Base-by-base conservation (phyloP, 2,888 invertebrate species). In the Euplagia quadripunctaria region DNA sequence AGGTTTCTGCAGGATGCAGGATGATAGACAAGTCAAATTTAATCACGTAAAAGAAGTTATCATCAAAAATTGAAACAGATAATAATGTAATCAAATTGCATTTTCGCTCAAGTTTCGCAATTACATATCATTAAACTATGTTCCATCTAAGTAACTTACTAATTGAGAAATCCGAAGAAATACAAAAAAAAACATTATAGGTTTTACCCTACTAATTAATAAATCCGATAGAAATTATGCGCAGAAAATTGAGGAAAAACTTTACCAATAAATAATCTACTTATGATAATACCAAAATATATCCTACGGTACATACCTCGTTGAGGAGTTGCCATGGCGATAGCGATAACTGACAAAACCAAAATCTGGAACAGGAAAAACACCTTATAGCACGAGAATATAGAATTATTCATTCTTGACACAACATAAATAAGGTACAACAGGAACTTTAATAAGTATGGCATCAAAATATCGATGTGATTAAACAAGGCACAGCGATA, bases 251-350 rank as follows among this genome's bases (percentile, higher is more conserved):
- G 43, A 8, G 43, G 43, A 46, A 46, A 6, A 46, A 46, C 8
- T 46, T 46, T 9, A 46, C 9, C 43, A 46, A 46, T 46, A 31
- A 31, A 31, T 31, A 31, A 31, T 31, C 31, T 31, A 31, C 31
- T 31, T 1, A 31, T 31, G 2, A 31, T n/a, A 43, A 43, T 43
- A 46, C 6, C 9, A 46, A 46, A 46, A 6, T 6, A 64, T n/a
- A 43, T 43, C 5, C 4, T 17, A 61, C 5, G n/a, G 4, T 73
- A 43, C 73, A 16, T 68, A 70, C 73, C 58, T 66, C 65, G 6
- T 74, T 73, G 73, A 8, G 73, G 70, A 20, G 52, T n/a, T 41
- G 70, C 63, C 73, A 74, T 70, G 6, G 67, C 70, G 41, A 73
- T 4, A 31, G 70, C 66, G 20, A 74, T 41, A 41, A 70, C 14